Percentiles rank a stretch among this genome's conserved stretches.
These are phyloP conservation scores for Engraulis encrasicolus DNA, from an alignment of 2,113 vertebrate genomes.

Conservation along the genomic window DNA sequence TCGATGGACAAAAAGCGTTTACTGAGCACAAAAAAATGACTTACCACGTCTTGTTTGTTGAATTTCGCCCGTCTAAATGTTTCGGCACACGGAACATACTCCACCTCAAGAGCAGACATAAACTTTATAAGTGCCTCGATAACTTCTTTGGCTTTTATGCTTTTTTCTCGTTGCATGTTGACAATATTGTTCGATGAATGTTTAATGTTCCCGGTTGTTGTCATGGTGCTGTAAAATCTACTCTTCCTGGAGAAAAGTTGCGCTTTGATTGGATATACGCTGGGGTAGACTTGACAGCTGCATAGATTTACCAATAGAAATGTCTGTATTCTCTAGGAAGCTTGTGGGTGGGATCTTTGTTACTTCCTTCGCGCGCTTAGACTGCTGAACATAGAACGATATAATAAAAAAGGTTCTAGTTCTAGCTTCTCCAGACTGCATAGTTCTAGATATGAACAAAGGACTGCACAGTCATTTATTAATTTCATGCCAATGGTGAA, in stretches of 20 bases:
- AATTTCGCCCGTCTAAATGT: constrained; percentile 76
- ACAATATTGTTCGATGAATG: not conserved
- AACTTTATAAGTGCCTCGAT: constrained; percentile 66
- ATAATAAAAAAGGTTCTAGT: no score
- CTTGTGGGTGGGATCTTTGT: not conserved
- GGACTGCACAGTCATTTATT: no score
- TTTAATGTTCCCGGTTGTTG: constrained; percentile 51
- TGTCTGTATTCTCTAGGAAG: not conserved
- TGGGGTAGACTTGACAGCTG: not conserved
- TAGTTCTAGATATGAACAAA: no score
- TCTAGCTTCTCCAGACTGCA: no score
- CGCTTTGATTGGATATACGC: not conserved
- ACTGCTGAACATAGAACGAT: no score
- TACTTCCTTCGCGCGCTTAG: not conserved
- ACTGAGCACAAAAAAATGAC: not conserved
- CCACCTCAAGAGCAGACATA: constrained; percentile 56
- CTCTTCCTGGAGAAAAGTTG: not conserved
- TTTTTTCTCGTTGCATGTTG: constrained; percentile 40
- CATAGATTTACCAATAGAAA: not conserved
- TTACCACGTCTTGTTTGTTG: constrained; percentile 63
- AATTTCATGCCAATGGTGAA: no score
- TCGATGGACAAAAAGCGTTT: no score
- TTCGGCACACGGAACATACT: constrained; percentile 66
- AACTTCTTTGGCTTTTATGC: constrained; percentile 66
- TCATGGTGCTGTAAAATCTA: constrained; percentile 28